Evolutionary conservation across 1,140 invertebrate genomes (phyloP).

Genomic region (Solenopsis fugax): DNA sequence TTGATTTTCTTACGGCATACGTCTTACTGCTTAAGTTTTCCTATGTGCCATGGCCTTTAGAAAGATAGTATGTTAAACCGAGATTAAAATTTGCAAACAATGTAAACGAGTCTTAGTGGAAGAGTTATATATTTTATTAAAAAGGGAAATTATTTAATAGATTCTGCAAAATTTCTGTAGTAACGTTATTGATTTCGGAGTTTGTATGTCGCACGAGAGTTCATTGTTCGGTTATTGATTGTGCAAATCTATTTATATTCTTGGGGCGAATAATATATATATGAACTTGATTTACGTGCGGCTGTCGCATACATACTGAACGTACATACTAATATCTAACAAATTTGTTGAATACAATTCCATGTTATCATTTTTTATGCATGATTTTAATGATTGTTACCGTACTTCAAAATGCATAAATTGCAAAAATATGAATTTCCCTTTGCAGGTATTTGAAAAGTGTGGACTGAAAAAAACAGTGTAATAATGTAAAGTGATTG

Average conservation of each 20-base stretch:
- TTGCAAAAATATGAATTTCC: conserved; percentile 31
- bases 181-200: conserved; percentile 17
- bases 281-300: background rate
- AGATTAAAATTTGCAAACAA: too few relatives aligned
- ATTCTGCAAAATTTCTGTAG: background rate
- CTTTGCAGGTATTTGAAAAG: conserved; percentile 81
- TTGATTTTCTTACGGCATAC: too few relatives aligned
- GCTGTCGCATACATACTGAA: background rate
- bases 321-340: background rate
- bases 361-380: background rate
- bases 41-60: too few relatives aligned
- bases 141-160: background rate
- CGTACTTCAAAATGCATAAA: conserved; percentile 1
- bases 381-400: background rate
- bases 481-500: conserved; percentile 83
- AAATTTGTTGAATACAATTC: conserved; percentile 1
- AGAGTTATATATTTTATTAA: background rate
- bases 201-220: background rate
- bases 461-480: conserved; percentile 81
- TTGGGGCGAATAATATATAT: background rate
- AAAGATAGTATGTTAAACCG: too few relatives aligned
- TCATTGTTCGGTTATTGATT: conserved; percentile 36
- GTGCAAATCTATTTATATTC: conserved; percentile 33
- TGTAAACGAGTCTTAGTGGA: too few relatives aligned
- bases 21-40: too few relatives aligned